Conservation (phyloP, 2,797 vertebrate genomes). For the Pangasius djambal region DNA sequence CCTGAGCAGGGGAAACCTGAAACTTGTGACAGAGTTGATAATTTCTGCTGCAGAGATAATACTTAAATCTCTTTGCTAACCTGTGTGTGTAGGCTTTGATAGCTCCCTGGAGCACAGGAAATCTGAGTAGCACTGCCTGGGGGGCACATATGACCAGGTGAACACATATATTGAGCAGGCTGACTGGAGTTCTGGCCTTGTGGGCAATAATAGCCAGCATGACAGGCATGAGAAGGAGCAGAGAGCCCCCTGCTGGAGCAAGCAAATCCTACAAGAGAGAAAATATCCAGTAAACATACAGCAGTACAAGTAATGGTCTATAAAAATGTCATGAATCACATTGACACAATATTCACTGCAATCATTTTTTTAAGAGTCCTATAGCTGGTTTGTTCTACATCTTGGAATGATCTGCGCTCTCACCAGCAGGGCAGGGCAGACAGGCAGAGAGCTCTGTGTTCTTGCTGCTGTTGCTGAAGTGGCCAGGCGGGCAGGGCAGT, state of each 20-base stretch:
- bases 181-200: conserved; percentile 73
- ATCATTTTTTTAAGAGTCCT: not conserved
- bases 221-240: conserved; percentile 76
- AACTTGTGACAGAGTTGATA: not conserved
- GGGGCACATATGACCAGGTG: conserved; percentile 83
- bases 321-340: not conserved
- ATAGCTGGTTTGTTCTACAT: not conserved
- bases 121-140: conserved; percentile 75
- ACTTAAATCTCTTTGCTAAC: conserved; percentile 57
- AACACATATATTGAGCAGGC: conserved; percentile 68
- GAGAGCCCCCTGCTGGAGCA: conserved; percentile 81
- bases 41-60: not conserved
- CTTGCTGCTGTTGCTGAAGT: conserved; percentile 78
- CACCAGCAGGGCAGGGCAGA: conserved; percentile 82
- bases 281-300: not conserved
- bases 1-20: not conserved
- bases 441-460: conserved; percentile 77
- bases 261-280: conserved; percentile 77
- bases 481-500: conserved; percentile 75
- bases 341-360: not conserved
- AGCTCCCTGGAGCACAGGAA: conserved; percentile 81
- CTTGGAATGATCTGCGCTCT: not conserved
- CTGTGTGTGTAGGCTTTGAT: conserved; percentile 82
- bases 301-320: not conserved
- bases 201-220: conserved; percentile 82